Conservation (phyloP, 2,888 invertebrate genomes). For the Euproctis similis region DNA sequence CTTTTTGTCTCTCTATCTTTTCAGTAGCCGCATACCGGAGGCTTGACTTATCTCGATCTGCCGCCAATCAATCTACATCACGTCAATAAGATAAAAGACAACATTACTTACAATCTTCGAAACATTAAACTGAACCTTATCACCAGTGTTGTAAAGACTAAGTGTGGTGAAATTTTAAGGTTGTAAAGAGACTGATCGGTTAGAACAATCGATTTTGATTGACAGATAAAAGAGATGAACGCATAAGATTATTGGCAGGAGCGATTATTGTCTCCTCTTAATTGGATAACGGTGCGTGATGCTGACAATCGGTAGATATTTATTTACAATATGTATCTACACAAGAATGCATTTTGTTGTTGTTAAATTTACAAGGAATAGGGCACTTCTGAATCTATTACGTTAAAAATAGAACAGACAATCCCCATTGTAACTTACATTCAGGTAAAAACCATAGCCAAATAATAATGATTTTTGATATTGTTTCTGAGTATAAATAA, state of each 20-base stretch:
- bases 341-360: too few species aligned
- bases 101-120: slow-evolving; percentile 5
- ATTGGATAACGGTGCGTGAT: slow-evolving; percentile 41
- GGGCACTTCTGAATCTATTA: too few species aligned
- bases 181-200: slow-evolving; percentile 30
- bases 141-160: slow-evolving; percentile 2
- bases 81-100: slow-evolving; percentile 26
- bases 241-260: slow-evolving; percentile 47
- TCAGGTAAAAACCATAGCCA: too few species aligned
- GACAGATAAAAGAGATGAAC: slow-evolving; percentile 62
- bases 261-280: slow-evolving; percentile 53
- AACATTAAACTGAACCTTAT: slow-evolving; percentile 5
- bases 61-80: slow-evolving; percentile 51
- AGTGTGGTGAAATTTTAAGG: slow-evolving; percentile 2
- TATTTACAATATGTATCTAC: slow-evolving; percentile 11
- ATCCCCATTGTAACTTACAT: too few species aligned
- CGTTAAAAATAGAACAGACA: too few species aligned
- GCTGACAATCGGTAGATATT: slow-evolving; percentile 18
- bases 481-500: too few species aligned
- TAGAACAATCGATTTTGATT: slow-evolving; percentile 60
- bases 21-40: slow-evolving; percentile 50
- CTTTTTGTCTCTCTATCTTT: slow-evolving; percentile 30
- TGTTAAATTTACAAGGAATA: too few species aligned
- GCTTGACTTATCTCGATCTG: slow-evolving; percentile 50
- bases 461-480: too few species aligned